These are phyloP conservation scores for Acomys russatus DNA, from an alignment of 2,797 vertebrate species.

Conservation along the genomic window DNA sequence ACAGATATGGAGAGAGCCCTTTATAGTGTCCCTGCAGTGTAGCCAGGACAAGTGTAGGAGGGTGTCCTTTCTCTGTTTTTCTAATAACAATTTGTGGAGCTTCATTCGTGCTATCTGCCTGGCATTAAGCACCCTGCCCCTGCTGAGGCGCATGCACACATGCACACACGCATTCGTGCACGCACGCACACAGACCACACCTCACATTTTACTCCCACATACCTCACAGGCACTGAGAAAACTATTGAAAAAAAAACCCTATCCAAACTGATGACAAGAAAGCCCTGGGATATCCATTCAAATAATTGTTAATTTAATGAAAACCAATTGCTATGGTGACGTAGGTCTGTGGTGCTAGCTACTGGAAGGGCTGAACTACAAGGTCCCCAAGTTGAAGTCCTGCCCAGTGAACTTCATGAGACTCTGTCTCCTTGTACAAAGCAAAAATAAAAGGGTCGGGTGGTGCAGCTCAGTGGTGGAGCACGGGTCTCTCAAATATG, in stretches of 20 bases:
- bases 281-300: background rate
- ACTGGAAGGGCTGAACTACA: background rate
- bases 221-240: background rate
- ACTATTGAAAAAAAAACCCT: background rate
- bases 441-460: background rate
- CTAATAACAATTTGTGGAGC: background rate
- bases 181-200: background rate
- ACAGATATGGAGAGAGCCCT: rapidly evolving
- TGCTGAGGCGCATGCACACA: background rate
- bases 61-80: background rate
- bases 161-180: background rate
- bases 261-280: background rate
- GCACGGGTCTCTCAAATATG: background rate
- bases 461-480: background rate
- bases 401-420: background rate
- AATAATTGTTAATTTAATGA: background rate
- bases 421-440: background rate
- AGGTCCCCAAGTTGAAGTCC: background rate
- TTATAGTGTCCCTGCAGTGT: rapidly evolving
- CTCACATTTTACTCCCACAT: too few species aligned
- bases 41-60: background rate
- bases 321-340: background rate
- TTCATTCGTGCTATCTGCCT: background rate
- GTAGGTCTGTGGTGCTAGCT: background rate
- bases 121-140: background rate